These are phyloP conservation scores for Dryocosmus kuriphilus DNA, from an alignment of 2,888 invertebrate species.

Conservation along the genomic window DNA sequence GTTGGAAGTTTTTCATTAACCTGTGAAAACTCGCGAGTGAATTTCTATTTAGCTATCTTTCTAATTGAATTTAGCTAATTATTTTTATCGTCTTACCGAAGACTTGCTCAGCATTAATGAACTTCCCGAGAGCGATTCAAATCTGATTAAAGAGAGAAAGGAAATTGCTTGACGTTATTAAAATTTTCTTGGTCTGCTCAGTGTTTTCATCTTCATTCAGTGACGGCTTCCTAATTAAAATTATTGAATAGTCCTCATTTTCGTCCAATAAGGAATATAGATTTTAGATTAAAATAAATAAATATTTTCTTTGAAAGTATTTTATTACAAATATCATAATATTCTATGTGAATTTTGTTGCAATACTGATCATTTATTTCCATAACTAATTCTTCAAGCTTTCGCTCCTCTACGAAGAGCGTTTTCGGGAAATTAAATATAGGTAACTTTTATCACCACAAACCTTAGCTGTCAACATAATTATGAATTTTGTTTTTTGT, in stretches of 20 bases:
- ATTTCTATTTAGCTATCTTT: background rate
- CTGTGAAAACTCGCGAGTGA: background rate
- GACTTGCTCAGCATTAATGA: constrained; percentile 1
- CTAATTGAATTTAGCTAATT: background rate
- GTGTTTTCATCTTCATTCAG: background rate
- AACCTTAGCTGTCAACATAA: no score
- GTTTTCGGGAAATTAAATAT: no score
- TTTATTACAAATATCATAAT: background rate
- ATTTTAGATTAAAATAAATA: background rate
- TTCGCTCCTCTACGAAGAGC: no score
- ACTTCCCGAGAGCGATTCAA: background rate
- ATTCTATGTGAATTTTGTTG: no score
- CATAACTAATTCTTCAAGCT: no score
- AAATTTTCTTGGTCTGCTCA: no score
- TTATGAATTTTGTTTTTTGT: no score
- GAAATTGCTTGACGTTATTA: background rate
- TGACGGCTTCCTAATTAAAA: no score
- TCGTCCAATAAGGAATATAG: no score
- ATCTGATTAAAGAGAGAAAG: background rate
- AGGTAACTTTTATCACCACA: no score
- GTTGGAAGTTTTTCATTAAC: background rate
- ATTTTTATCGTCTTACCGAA: background rate
- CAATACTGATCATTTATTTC: no score
- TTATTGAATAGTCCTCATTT: no score
- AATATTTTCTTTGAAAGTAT: background rate